Conservation (phyloP, 1,140 invertebrate genomes). For the Cyclina sinensis region DNA sequence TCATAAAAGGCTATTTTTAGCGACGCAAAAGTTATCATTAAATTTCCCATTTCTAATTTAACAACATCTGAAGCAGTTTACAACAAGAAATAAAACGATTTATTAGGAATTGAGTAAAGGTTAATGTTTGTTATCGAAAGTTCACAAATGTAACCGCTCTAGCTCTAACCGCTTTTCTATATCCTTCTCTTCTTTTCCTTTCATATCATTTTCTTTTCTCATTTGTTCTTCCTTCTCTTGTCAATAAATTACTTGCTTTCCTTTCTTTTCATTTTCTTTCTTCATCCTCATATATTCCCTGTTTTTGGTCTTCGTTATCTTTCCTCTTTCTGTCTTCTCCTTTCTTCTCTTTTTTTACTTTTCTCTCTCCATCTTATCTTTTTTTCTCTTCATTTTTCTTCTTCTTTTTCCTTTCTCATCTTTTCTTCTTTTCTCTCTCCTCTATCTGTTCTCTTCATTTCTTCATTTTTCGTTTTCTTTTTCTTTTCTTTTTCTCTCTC, state of each 20-base stretch:
- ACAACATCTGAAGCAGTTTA: too few relatives aligned
- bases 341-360: constrained; percentile 6
- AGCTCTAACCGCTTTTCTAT: too few relatives aligned
- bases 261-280: not conserved
- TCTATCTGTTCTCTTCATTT: not conserved
- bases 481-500: not conserved
- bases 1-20: too few relatives aligned
- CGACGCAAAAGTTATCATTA: too few relatives aligned
- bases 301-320: constrained; percentile 23
- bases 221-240: not conserved
- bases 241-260: not conserved
- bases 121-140: too few relatives aligned
- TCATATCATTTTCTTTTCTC: too few relatives aligned
- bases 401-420: not conserved
- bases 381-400: constrained; percentile 7
- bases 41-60: too few relatives aligned
- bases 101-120: too few relatives aligned
- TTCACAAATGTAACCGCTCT: too few relatives aligned
- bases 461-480: not conserved
- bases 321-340: constrained; percentile 5
- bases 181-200: too few relatives aligned
- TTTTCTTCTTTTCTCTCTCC: not conserved
- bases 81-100: too few relatives aligned
- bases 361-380: not conserved
- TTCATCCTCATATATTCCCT: not conserved